Base-by-base conservation (phyloP, 2,888 invertebrate genomes). In the Agrochola macilenta region DNA sequence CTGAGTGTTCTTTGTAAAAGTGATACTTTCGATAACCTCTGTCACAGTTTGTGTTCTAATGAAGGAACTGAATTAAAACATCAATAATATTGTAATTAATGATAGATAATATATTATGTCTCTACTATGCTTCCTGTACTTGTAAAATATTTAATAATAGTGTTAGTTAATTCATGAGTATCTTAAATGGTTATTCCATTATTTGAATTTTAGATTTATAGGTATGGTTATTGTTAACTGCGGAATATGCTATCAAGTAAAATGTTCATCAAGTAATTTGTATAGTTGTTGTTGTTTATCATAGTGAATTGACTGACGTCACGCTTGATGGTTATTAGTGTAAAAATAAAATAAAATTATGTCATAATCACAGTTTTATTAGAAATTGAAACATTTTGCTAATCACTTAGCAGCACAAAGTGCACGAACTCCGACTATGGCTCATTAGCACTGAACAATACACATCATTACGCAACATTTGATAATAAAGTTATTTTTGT, bases 1-100 rank as follows among this genome's bases (percentile, higher is more conserved):
- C 92, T 97, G 77, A 97, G 96, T 89, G 91, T 96, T 65, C 94
- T 95, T 78, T 97, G 97, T 86, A 97, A 95, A 87, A 96, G 94
- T 87, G 95, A 97, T 43, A 89, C 93, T 58, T 97, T 97, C 81
- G 97, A 97, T 87, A 93, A 92, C 63, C 95, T 97, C 73, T 95
- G 97, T 87, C 91, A 94, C 75, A 95, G 96, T 85, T 92, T 97
- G 76, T 88, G 82, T 84, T 79, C 87, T 85, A 84, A 86, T 87
- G 82, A 88, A 82, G 87, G 82, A 73, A 78, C 66, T 81, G 74
- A 87, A 80, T 79, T 75, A 78, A n/a, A 76, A 75, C 63, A 74
- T 86, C n/a, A 74, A 79, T 81, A 84, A 82, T n/a, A n/a, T 78
- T 76, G 69, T 77, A 82, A 82, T 83, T 76, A 87, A 86, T 80